Percentiles rank a stretch among this genome's conserved stretches.
Evolutionary conservation across 2,113 vertebrate genomes (phyloP).

Genomic region (Pimephales promelas): DNA sequence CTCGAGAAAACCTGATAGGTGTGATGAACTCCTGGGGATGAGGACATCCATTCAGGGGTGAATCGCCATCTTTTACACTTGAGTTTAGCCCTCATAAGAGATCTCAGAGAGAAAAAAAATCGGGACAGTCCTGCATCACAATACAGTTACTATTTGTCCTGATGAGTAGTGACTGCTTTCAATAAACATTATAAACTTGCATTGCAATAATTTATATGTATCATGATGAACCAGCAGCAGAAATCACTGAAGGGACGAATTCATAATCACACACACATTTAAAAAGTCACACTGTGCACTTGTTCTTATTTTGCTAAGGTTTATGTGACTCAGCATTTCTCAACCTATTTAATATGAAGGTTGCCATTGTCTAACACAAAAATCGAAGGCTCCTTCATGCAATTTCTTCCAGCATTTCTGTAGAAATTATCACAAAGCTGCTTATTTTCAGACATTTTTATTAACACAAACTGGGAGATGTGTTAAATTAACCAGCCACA

Average conservation of each 20-base stretch:
- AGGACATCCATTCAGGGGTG: constrained; percentile 26
- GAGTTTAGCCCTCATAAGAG: constrained; percentile 3
- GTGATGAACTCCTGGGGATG: constrained; percentile 24
- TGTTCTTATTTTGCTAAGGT: background rate
- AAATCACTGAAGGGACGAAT: background rate
- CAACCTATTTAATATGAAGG: too few species aligned
- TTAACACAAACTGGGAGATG: background rate
- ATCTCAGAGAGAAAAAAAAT: background rate
- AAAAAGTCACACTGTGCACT: background rate
- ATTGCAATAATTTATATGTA: background rate
- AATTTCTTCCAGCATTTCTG: background rate
- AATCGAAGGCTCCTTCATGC: background rate
- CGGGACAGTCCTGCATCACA: background rate
- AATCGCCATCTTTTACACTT: constrained; percentile 16
- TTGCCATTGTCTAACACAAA: too few species aligned
- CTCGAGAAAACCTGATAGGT: constrained; percentile 31
- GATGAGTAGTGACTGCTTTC: background rate
- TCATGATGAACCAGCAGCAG: background rate
- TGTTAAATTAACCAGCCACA: background rate
- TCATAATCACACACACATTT: background rate
- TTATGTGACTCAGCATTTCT: background rate
- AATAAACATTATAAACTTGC: background rate
- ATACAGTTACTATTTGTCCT: background rate
- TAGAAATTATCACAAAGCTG: background rate
- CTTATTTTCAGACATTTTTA: background rate